These are phyloP conservation scores for Epinotia ramella DNA, from an alignment of 2,888 invertebrate species.

Conservation along the genomic window DNA sequence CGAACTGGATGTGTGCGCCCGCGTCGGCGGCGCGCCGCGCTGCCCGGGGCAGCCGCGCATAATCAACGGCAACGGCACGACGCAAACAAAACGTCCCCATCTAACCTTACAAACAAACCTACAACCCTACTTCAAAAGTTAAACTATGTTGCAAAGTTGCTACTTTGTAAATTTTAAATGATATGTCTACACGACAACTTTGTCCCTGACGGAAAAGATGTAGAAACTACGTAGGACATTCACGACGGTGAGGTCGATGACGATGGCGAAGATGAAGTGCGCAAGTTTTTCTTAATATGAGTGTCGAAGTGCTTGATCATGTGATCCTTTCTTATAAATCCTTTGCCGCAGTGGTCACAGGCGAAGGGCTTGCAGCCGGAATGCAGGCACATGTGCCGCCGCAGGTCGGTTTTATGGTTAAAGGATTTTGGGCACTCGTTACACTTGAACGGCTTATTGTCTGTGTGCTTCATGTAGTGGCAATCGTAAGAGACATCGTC, in stretches of 20 bases:
- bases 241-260: slow-evolving; percentile 60
- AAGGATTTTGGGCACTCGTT: slow-evolving; percentile 94
- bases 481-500: slow-evolving; percentile 89
- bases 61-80: slow-evolving; percentile 16
- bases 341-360: slow-evolving; percentile 93
- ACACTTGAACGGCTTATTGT: slow-evolving; percentile 95
- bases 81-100: slow-evolving; percentile 51
- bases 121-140: slow-evolving; percentile 55
- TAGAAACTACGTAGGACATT: slow-evolving; percentile 49
- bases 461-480: slow-evolving; percentile 91
- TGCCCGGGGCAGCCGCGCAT: slow-evolving; percentile 24
- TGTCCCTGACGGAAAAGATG: slow-evolving; percentile 49
- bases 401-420: slow-evolving; percentile 95
- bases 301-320: slow-evolving; percentile 95
- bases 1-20: slow-evolving; percentile 68
- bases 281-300: slow-evolving; percentile 87
- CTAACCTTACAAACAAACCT: slow-evolving; percentile 56
- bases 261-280: slow-evolving; percentile 66
- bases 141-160: slow-evolving; percentile 56
- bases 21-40: slow-evolving; percentile 48
- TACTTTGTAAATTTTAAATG: slow-evolving; percentile 57
- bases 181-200: slow-evolving; percentile 62
- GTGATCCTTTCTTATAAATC: slow-evolving; percentile 96
- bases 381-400: slow-evolving; percentile 94
- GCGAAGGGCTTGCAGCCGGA: slow-evolving; percentile 94